Evolutionary conservation across 2,888 invertebrate species (phyloP).

Genomic region (Lasioglossum oenotherae): DNA sequence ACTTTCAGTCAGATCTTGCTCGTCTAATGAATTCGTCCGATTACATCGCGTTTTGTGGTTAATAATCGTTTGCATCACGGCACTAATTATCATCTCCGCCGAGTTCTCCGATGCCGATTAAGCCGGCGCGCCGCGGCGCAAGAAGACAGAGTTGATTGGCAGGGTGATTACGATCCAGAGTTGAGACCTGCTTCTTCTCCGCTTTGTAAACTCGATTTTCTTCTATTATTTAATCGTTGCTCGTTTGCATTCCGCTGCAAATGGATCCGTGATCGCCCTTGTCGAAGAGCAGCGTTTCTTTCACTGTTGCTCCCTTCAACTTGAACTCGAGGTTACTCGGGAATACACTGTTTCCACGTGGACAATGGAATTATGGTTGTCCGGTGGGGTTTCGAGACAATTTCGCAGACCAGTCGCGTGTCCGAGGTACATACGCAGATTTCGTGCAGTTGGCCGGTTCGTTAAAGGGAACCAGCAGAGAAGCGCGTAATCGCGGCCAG

Average conservation of each 20-base stretch:
- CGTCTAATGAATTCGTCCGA: slow-evolving; percentile 36
- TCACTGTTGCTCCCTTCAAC: background rate
- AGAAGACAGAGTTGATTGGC: slow-evolving; percentile 55
- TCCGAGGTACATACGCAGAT: background rate
- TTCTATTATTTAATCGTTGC: slow-evolving; percentile 60
- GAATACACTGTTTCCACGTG: background rate
- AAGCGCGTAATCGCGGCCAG: slow-evolving; percentile 37
- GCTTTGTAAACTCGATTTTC: slow-evolving; percentile 53
- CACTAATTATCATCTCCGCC: slow-evolving; percentile 46
- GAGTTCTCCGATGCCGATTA: slow-evolving; percentile 27
- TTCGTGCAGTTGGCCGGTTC: background rate
- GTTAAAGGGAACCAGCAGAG: background rate
- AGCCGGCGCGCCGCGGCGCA: slow-evolving; percentile 20
- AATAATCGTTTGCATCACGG: slow-evolving; percentile 33
- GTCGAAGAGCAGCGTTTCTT: background rate
- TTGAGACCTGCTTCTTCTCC: background rate
- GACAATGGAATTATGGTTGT: background rate
- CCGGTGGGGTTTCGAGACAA: background rate
- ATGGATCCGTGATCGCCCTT: slow-evolving; percentile 27
- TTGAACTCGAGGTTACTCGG: background rate
- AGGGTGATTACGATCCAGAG: slow-evolving; percentile 50
- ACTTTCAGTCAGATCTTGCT: slow-evolving; percentile 39
- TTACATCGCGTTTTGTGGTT: slow-evolving; percentile 29
- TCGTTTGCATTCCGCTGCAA: slow-evolving; percentile 59
- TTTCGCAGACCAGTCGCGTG: slow-evolving; percentile 8